Base-by-base conservation (phyloP, 2,888 invertebrate genomes). In the Gnatocerus cornutus region DNA sequence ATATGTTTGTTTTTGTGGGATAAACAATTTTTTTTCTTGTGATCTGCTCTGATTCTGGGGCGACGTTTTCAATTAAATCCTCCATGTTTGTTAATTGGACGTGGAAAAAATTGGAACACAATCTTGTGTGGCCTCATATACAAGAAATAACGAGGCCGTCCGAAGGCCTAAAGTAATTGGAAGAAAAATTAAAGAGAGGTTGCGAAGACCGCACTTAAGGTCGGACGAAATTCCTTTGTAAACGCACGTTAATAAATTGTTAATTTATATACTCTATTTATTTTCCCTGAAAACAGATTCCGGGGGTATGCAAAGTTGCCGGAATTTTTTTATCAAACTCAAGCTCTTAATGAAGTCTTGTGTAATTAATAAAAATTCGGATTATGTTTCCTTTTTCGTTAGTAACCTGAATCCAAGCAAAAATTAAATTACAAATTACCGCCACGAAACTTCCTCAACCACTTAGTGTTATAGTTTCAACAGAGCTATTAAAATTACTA, bases 181-280 rank as follows among this genome's bases (percentile, higher is more conserved):
- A 12, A 43, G 56, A 56, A 43, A 56, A 56, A 56, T 56, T 56
- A 56, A 55, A 29, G 55, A 33, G 55, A 55, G 55, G 55, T 37
- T 55, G 33, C 33, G 55, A 52, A 33, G 30, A 52, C 52, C 52
- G 52, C 52, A 52, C 52, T 52, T 33, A 33, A 52, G 52, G 6
- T 12, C 30, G 13, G 33, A 39, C 39, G n/a, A 55, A 39, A 55
- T 52, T 52, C 13, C 14, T 30, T 52, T 52, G 30, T 52, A 52
- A 48, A 52, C 52, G 52, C 33, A 33, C 52, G 52, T 52, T 52
- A 52, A 52, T 52, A 52, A 52, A 52, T 52, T 30, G 16, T 52
- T 30, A 52, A 52, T 52, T 52, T 52, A 52, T 52, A 4, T 21
- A 21, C 4, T 21, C 21, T 21, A 21, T 21, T 21, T 21, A 21